Base-by-base conservation (phyloP, 2,888 invertebrate species). In the Piscicola geometra region DNA sequence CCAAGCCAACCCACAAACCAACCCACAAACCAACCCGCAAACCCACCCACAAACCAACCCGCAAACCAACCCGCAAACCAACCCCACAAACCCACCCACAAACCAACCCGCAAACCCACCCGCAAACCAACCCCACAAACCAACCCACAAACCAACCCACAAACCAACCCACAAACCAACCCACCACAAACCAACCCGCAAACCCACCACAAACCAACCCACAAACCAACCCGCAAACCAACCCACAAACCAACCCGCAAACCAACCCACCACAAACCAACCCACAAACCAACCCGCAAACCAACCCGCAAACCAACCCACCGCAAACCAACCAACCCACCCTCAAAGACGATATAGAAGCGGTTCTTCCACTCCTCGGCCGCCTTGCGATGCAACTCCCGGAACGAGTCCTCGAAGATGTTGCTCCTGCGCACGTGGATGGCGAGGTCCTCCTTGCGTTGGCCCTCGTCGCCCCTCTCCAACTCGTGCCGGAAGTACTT, bases 291-390 rank as follows among this genome's bases (percentile, higher is more conserved):
- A 72, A 3, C 18, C 18, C 32, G n/a, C n/a, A n/a, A n/a, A n/a
- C n/a, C n/a, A n/a, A n/a, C n/a, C n/a, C n/a, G n/a, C n/a, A n/a
- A n/a, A n/a, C 5, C 5, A 12, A 5, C 5, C 21, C 15, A 5
- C 50, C 15, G 12, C 64, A 9, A 12, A 64, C 41, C 25, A n/a
- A 2, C 25, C 9, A 25, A 74, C 77, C 73, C 86, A 91, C 92
- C 93, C 89, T 93, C 93, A 85, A 94, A 94, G 0, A 93, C 92
- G 82, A 94, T 93, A 84, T 93, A 93, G 85, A 94, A 93, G 70
- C 93, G 88, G 85, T 93, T 92, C 83, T 93, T 93, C 94, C 94
- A 94, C 83, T 94, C 93, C 82, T 92, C 91, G 0, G 92, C 90
- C 60, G 90, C 88, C 72, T 92, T 88, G 52, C 93, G 89, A 84